Evolutionary conservation across 2,797 vertebrate species (phyloP).

Genomic region (Vespertilio murinus): DNA sequence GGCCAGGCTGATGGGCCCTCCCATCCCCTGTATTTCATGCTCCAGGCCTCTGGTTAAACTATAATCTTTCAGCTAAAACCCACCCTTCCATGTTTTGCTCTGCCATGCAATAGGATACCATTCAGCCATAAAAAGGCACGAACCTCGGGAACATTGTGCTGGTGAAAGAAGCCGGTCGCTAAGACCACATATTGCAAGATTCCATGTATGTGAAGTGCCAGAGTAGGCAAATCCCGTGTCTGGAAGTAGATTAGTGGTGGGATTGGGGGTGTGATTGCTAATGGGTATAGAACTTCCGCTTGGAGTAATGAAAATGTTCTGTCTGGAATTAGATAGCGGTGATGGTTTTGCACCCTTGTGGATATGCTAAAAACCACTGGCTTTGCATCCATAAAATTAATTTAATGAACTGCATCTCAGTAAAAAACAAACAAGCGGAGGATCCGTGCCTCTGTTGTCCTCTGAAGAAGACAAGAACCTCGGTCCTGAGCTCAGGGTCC

Average conservation of each 20-base stretch:
- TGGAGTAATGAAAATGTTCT: not conserved
- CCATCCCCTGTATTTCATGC: too few species aligned
- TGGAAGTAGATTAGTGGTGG: not conserved
- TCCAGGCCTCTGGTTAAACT: not conserved
- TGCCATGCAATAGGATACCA: not conserved
- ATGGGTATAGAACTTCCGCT: not conserved
- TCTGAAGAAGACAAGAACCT: not conserved
- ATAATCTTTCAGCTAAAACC: not conserved
- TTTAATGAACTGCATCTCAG: not conserved
- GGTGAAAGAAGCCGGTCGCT: not conserved
- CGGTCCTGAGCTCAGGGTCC: not conserved
- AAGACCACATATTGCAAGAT: not conserved
- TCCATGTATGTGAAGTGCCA: not conserved
- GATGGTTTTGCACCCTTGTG: not conserved
- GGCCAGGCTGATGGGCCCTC: too few species aligned
- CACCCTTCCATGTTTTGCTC: not conserved
- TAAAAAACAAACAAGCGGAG: not conserved
- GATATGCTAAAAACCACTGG: not conserved
- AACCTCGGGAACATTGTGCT: not conserved
- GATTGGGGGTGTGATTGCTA: not conserved
- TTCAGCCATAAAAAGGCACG: not conserved
- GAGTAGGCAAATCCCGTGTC: not conserved
- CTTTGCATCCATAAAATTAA: not conserved
- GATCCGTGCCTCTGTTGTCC: not conserved
- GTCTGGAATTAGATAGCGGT: not conserved